A percentile compares a stretch with the other conserved stretches of the same genome.
phyloP scores from a whole-genome alignment of 2,113 vertebrate species.

The Sphyrna mokarran region DNA sequence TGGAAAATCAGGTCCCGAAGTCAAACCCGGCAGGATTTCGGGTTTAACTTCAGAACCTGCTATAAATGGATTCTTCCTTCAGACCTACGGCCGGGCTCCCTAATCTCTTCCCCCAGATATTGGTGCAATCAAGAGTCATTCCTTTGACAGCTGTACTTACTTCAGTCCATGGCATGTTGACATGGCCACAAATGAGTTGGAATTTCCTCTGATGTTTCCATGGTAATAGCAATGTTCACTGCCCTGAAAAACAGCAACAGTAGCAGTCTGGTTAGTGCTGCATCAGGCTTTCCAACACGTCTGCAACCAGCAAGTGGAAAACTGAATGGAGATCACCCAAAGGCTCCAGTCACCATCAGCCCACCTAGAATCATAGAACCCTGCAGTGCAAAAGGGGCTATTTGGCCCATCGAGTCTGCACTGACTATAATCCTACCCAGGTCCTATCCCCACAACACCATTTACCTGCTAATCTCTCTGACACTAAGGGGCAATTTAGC shows the following conservation, averaged over 20 bases:
- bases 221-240: slow-evolving; percentile 96
- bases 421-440: too few species aligned
- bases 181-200: slow-evolving; percentile 71
- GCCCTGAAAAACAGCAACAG: slow-evolving; percentile 56
- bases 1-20: neutral
- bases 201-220: slow-evolving; percentile 66
- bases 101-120: neutral
- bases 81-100: neutral
- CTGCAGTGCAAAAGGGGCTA: too few species aligned
- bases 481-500: too few species aligned
- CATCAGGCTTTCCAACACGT: neutral
- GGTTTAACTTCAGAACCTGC: too few species aligned
- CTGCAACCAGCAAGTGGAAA: neutral
- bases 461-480: too few species aligned
- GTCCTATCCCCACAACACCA: too few species aligned
- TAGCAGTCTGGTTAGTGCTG: neutral
- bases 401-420: too few species aligned
- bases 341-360: neutral
- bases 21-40: neutral
- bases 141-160: slow-evolving; percentile 54
- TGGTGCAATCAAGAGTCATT: neutral
- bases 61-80: too few species aligned
- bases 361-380: neutral
- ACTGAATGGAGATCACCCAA: neutral
- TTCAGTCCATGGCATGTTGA: slow-evolving; percentile 84